Evolutionary conservation across 2,797 vertebrate genomes (phyloP), one percentile per base, ranked within the genome.

Genomic region (Enteromius anoplus): DNA sequence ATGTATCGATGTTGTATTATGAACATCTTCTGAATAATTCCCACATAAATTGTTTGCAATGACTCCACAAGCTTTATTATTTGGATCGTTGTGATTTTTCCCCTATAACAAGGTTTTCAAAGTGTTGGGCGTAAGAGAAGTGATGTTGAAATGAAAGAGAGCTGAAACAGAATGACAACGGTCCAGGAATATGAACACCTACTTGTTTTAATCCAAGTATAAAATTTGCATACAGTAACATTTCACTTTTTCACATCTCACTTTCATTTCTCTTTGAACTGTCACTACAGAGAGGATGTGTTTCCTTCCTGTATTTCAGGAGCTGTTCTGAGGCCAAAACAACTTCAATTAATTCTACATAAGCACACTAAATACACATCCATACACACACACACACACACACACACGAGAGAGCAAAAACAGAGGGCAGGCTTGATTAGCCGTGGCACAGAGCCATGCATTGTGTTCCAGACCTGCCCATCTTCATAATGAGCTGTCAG

Each of bases 401-500:
- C 32, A 66, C 17, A 37, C 1, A 17, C 0, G 12, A 21, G 3
- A 40, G 32, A 19, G 65, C 32, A 51, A 70, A 79, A 53, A n/a
- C 37, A 26, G 21, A 34, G 21, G 40, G 8, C 15, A 64, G 58
- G 69, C 71, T 78, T 80, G 76, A 69, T 72, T 69, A 45, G 70
- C 40, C 75, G 47, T 75, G 80, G 84, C 72, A 49, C 62, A 53
- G 65, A 80, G 81, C 68, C 75, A 75, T 76, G 53, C 70, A 80
- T 80, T 84, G 78, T 82, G 60, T 69, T 60, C 60, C 77, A 51
- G 64, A 45, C 47, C 69, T 23, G 69, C 78, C 78, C 51, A 82
- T 85, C 82, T 89, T 86, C 78, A 85, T 85, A 89, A 90, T 86
- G 87, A 88, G 77, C 91, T 91, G 90, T 91, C 91, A 92, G 83